A percentile compares a stretch with the other conserved stretches of the same genome.
Evolutionary conservation across 2,888 invertebrate genomes (phyloP).

Genomic region (Malacosoma neustria): DNA sequence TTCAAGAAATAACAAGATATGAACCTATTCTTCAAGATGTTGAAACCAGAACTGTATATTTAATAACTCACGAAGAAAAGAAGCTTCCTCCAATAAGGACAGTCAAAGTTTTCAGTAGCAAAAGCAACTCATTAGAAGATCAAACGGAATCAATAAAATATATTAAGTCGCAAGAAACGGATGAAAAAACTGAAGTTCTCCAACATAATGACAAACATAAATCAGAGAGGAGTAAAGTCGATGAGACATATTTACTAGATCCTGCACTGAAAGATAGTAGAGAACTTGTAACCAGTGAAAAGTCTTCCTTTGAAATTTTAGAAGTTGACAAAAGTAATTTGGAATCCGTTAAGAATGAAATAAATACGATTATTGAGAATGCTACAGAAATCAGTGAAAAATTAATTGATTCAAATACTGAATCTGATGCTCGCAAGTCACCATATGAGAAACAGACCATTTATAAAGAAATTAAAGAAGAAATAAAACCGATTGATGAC

Average conservation of each 20-base stretch:
- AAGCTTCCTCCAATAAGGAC: slow-evolving; percentile 77
- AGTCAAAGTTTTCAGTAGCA: slow-evolving; percentile 73
- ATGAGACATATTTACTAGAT: slow-evolving; percentile 19
- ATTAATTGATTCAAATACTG: not conserved
- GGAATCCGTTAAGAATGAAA: not conserved
- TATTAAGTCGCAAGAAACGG: slow-evolving; percentile 1
- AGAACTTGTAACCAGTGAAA: slow-evolving; percentile 32
- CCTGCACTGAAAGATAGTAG: slow-evolving; percentile 24
- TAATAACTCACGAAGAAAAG: slow-evolving; percentile 84
- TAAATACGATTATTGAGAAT: not conserved
- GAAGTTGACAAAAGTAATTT: slow-evolving; percentile 3
- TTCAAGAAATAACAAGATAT: slow-evolving; percentile 43
- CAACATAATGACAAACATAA: not conserved
- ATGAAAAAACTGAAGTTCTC: not conserved
- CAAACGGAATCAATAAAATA: slow-evolving; percentile 18
- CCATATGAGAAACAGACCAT: no score
- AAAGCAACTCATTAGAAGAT: slow-evolving; percentile 71
- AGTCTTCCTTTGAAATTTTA: slow-evolving; percentile 26
- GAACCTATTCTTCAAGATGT: slow-evolving; percentile 36
- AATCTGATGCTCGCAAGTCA: slow-evolving; percentile 1
- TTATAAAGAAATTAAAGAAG: not conserved
- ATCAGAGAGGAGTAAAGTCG: slow-evolving; percentile 1
- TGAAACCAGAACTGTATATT: slow-evolving; percentile 71
- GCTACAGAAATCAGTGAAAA: not conserved
- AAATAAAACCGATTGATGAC: not conserved